A percentile compares a stretch with the other conserved stretches of the same genome.
Evolutionary conservation across 2,888 invertebrate species (phyloP).

Genomic region (Trissolcus brochymenae): DNA sequence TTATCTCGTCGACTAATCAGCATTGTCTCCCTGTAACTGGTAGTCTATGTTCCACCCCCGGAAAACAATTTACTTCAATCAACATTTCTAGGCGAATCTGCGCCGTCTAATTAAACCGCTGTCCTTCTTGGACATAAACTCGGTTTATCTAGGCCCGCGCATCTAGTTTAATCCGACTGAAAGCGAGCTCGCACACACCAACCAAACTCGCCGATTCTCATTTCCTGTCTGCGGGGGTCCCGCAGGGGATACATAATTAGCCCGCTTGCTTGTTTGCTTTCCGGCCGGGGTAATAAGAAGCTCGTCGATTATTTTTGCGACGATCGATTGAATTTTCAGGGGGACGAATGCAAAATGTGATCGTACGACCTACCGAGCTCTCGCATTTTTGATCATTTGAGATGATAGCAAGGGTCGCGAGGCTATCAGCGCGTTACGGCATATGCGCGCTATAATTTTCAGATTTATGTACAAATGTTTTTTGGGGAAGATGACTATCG

Average conservation of each 20-base stretch:
- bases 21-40: conserved; percentile 68
- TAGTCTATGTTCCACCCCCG: conserved; percentile 49
- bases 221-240: conserved; percentile 75
- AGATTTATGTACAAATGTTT: conserved; percentile 74
- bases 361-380: conserved; percentile 6
- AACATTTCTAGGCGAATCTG: conserved; percentile 74
- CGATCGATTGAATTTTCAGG: conserved; percentile 35
- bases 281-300: conserved; percentile 47
- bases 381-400: conserved; percentile 14
- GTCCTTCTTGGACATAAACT: conserved; percentile 72
- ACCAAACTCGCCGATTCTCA: conserved; percentile 70
- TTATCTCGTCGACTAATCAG: conserved; percentile 71
- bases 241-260: conserved; percentile 74
- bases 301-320: conserved; percentile 44
- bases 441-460: conserved; percentile 75
- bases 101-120: conserved; percentile 75
- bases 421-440: conserved; percentile 74
- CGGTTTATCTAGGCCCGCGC: conserved; percentile 70
- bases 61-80: conserved; percentile 77
- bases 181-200: conserved; percentile 51
- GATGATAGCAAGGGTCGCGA: conserved; percentile 5
- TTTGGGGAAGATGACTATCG: conserved; percentile 71
- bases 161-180: conserved; percentile 73
- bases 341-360: conserved; percentile 3
- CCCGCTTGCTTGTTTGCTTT: conserved; percentile 67